phyloP scores from a whole-genome alignment of 2,888 invertebrate species.

The Metopia argyrocephala region DNA sequence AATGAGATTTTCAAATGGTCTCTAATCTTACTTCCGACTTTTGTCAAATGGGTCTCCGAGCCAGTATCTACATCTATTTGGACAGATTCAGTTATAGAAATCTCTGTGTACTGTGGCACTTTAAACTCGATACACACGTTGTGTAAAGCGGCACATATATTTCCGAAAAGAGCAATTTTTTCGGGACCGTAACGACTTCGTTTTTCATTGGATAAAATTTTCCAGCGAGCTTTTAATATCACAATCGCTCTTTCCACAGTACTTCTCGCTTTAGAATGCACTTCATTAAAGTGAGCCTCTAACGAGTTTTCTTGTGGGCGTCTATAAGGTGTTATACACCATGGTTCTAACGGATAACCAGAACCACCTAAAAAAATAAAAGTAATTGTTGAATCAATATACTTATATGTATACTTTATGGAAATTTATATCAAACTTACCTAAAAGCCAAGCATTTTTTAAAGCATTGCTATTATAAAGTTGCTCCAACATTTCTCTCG shows the following conservation, averaged over 20 bases:
- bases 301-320: constrained; percentile 27
- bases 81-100: not conserved
- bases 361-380: not conserved
- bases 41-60: not conserved
- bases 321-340: constrained; percentile 41
- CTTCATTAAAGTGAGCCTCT: constrained; percentile 35
- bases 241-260: constrained; percentile 41
- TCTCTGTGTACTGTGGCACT: constrained; percentile 9
- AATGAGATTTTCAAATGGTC: constrained; percentile 6
- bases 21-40: constrained; percentile 6
- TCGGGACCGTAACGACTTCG: constrained; percentile 23
- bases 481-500: not conserved
- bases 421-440: not conserved
- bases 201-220: constrained; percentile 35
- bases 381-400: too few species aligned
- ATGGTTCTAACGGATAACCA: constrained; percentile 22
- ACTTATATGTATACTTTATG: too few species aligned
- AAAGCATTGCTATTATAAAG: not conserved
- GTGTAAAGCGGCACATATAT: not conserved
- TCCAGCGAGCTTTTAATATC: constrained; percentile 31
- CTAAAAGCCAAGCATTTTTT: constrained; percentile 11
- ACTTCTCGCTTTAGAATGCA: constrained; percentile 43
- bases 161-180: constrained; percentile 22
- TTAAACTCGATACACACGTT: not conserved
- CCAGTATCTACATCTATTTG: not conserved